Base-by-base conservation (phyloP, 1,140 invertebrate species). In the Eulimnadia texana region DNA sequence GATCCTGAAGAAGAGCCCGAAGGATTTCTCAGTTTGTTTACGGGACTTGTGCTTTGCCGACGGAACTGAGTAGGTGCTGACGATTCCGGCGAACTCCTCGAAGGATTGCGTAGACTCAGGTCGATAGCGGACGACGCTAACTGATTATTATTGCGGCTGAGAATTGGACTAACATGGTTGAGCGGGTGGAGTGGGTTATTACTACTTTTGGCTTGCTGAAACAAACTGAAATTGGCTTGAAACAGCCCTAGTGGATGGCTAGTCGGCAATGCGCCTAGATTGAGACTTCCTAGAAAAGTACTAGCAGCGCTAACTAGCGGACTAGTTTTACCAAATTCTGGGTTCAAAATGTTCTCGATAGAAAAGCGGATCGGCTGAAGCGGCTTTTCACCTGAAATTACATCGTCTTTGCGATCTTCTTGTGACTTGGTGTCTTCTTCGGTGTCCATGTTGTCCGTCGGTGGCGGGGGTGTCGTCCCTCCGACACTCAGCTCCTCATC, bases 291-390 rank as follows among this genome's bases (percentile, higher is more conserved):
- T 29, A 57, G 55, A 57, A 27, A 57, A 20, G 25, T 13, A 20
- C 28, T 52, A 28, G 55, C n/a, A 29, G 55, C 55, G 22, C 28
- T 33, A 2, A 20, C 55, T 3, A 33, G 19, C 11, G 55, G 33
- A 57, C 13, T 33, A 27, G 33, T 29, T 33, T 57, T 77, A 0
- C 90, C 90, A 65, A 93, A 93, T 70, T 91, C 88, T 0, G 88
- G 88, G 70, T 90, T 89, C 6, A 93, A 73, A 61, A 93, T 93
- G 74, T 92, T 92, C 68, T 92, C 89, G 73, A 93, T 93, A 65
- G 88, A 92, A 74, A 93, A 93, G 67, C 91, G 92, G 0, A 93
- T 72, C 64, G 70, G 55, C 23, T 27, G 58, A 20, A 55, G 22
- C 58, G 51, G 33, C 58, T 20, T 55, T 25, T 60, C 61, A 56